Conservation (phyloP, 2,113 vertebrate genomes). For the Cacatua alba region DNA sequence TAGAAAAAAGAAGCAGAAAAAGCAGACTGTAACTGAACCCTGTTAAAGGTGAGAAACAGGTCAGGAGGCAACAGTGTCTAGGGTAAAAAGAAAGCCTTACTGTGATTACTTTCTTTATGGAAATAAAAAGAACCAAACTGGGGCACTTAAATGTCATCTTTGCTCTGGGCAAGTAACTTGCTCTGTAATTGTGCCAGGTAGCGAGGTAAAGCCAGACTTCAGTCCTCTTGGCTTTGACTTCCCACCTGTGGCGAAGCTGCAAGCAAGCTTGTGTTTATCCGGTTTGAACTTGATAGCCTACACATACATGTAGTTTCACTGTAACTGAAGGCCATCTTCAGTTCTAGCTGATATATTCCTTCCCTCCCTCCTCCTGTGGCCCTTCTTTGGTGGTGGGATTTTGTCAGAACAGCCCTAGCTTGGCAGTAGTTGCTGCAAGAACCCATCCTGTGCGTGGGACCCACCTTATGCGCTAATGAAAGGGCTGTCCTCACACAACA, state of each 20-base stretch:
- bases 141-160: background rate
- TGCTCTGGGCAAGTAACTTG: background rate
- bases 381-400: background rate
- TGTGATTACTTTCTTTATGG: background rate
- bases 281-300: background rate
- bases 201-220: background rate
- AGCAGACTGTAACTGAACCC: background rate
- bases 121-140: background rate
- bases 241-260: fast-evolving
- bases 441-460: background rate
- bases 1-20: background rate
- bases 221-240: background rate
- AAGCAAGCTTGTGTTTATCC: background rate
- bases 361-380: background rate
- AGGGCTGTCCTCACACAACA: fast-evolving
- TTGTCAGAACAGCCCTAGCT: background rate
- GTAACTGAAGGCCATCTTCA: background rate
- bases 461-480: background rate
- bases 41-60: background rate
- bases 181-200: background rate
- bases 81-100: background rate
- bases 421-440: fast-evolving
- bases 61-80: background rate
- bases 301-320: background rate
- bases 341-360: background rate